Base-by-base conservation (phyloP, 2,888 invertebrate species). In the Diplolepis rosae region DNA sequence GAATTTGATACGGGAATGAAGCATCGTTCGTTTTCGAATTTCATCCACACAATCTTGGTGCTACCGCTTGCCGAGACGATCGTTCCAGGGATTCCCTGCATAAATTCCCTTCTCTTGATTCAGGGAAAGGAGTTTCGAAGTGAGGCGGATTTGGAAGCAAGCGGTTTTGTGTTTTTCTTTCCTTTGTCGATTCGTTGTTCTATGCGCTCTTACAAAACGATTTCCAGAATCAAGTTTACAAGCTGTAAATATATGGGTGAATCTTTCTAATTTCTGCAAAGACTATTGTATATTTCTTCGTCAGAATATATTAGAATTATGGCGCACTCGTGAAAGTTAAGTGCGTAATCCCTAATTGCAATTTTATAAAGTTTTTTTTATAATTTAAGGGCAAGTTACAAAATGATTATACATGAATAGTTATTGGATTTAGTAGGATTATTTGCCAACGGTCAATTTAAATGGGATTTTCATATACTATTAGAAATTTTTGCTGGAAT, bases 11-110 rank as follows among this genome's bases (percentile, higher is more conserved):
- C 24, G 61, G 24, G 61, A 22, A 24, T 61, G 61, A 24, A 61
- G 39, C 61, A 61, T 61, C 61, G 61, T 35, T 39, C 56, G 61
- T 61, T 61, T 61, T 61, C 61, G 24, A 61, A 61, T 61, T 35
- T 61, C 52, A 28, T 7, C 28, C 52, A 52, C 39, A 24, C 39
- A 61, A 61, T 61, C 61, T 61, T 61, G 39, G 61, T 39, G 22
- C 61, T 61, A 39, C 61, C 61, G 24, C 35, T 39, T 35, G 35
- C 56, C 54, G 35, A 56, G 32, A 56, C 61, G 22, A 39, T 61
- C 52, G 52, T 52, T 52, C 52, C 52, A 52, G 52, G 52, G 52
- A 52, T 52, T 52, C 61, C 24, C 61, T 35, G 61, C 61, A 61
- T 39, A 39, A 61, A 61, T 61, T 61, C 61, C 24, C 35, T 61